phyloP scores from a whole-genome alignment of 2,888 invertebrate species.

The Limnephilus auricula region DNA sequence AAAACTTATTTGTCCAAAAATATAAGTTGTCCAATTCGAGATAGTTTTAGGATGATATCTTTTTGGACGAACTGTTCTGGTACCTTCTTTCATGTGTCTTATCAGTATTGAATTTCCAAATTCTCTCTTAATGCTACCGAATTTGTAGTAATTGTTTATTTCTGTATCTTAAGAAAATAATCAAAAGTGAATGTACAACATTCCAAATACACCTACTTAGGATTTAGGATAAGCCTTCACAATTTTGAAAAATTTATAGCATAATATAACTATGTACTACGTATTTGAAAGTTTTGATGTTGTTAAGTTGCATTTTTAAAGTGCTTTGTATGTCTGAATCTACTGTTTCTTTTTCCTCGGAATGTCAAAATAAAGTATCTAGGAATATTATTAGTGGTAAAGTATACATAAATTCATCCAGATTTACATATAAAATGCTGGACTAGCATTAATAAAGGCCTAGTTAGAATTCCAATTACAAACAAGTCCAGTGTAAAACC shows the following conservation, averaged over 20 bases:
- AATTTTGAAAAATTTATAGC: conserved; percentile 15
- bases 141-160: conserved; percentile 29
- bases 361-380: background rate
- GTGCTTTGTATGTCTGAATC: conserved; percentile 17
- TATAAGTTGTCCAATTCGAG: background rate
- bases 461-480: background rate
- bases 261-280: background rate
- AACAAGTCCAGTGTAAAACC: background rate
- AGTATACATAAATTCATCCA: background rate
- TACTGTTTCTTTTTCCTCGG: background rate
- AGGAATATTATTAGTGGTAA: background rate
- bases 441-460: background rate
- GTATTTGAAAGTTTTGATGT: conserved; percentile 12
- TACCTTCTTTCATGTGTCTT: conserved; percentile 13
- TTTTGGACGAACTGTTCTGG: background rate
- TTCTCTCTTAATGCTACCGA: conserved; percentile 52
- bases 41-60: background rate
- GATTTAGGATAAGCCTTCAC: background rate
- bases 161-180: background rate
- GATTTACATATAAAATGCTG: background rate
- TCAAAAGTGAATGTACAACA: conserved; percentile 26
- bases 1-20: background rate
- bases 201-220: conserved; percentile 15
- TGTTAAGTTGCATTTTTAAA: conserved; percentile 5
- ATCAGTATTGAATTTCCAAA: conserved; percentile 43